phyloP scores from a whole-genome alignment of 2,888 invertebrate species.

The Nemotelus nigrinus region DNA sequence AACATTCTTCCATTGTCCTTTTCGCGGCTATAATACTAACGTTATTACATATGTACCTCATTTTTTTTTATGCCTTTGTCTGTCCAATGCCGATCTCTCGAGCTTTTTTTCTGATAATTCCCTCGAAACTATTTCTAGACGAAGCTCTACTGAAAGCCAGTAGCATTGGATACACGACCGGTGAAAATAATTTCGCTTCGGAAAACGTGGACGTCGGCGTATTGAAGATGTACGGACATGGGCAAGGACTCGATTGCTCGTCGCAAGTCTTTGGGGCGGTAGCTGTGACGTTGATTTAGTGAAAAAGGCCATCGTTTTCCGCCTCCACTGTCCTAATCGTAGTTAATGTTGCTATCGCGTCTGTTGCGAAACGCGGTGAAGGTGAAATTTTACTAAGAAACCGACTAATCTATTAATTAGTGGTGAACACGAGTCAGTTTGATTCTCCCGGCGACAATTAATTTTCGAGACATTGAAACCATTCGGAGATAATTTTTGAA shows the following conservation, averaged over 20 bases:
- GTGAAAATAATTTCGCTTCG: no score
- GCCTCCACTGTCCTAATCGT: not conserved
- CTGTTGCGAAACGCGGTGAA: not conserved
- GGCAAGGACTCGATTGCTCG: constrained; percentile 1
- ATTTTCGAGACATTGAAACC: no score
- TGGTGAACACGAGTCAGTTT: not conserved
- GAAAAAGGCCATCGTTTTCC: constrained; percentile 33
- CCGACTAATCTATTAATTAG: constrained; percentile 36
- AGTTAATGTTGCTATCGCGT: not conserved
- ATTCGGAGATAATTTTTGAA: not conserved
- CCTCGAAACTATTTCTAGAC: constrained; percentile 32
- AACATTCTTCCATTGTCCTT: no score
- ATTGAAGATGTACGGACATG: not conserved
- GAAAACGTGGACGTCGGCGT: not conserved
- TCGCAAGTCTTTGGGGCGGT: not conserved
- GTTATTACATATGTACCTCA: no score
- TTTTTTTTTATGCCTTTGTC: constrained; percentile 14
- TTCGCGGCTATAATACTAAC: no score
- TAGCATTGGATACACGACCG: no score
- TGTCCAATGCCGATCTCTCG: constrained; percentile 12
- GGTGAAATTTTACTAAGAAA: constrained; percentile 13
- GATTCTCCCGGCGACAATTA: not conserved
- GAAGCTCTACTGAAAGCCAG: not conserved
- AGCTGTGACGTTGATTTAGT: constrained; percentile 8
- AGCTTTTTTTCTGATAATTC: constrained; percentile 27